phyloP scores from a whole-genome alignment of 35 echinoderm and acorn worm genomes.

The Patiria miniata region DNA sequence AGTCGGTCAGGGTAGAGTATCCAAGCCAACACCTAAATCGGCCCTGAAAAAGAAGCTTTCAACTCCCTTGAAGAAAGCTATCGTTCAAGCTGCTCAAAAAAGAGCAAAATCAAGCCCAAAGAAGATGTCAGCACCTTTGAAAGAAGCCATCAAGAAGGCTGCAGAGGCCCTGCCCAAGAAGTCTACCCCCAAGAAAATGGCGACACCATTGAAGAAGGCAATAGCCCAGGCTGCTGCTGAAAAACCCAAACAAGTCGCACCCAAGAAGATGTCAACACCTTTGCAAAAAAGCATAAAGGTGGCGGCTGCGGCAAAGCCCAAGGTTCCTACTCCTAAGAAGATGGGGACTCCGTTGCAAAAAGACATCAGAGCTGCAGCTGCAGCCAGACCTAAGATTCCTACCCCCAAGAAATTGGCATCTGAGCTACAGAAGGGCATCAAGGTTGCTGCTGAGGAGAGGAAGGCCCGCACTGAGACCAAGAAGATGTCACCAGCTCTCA shows the following conservation, averaged over 20 bases:
- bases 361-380: slow-evolving; percentile 43
- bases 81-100: slow-evolving; percentile 36
- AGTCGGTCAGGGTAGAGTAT: slow-evolving; percentile 46
- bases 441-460: slow-evolving; percentile 31
- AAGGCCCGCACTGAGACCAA: slow-evolving; percentile 31
- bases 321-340: slow-evolving; percentile 63
- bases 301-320: slow-evolving; percentile 25
- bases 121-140: slow-evolving; percentile 63
- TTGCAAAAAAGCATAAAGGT: slow-evolving; percentile 44
- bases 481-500: slow-evolving; percentile 25
- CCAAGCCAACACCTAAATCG: slow-evolving; percentile 53
- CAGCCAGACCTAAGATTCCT: slow-evolving; percentile 43
- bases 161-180: slow-evolving; percentile 22
- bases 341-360: slow-evolving; percentile 73
- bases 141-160: slow-evolving; percentile 63
- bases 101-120: slow-evolving; percentile 38
- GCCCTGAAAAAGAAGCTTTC: slow-evolving; percentile 37
- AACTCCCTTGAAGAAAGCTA: slow-evolving; percentile 42
- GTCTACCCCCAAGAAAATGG: slow-evolving; percentile 40
- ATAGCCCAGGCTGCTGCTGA: slow-evolving; percentile 41
- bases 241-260: slow-evolving; percentile 46
- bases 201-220: slow-evolving; percentile 68
- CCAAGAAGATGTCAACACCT: slow-evolving; percentile 62
- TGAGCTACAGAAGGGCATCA: slow-evolving; percentile 39
- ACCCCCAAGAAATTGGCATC: slow-evolving; percentile 39